A percentile compares a stretch with the other conserved stretches of the same genome.
These are phyloP conservation scores for Smittia aterrima DNA, from an alignment of 2,888 invertebrate species.

Conservation along the genomic window DNA sequence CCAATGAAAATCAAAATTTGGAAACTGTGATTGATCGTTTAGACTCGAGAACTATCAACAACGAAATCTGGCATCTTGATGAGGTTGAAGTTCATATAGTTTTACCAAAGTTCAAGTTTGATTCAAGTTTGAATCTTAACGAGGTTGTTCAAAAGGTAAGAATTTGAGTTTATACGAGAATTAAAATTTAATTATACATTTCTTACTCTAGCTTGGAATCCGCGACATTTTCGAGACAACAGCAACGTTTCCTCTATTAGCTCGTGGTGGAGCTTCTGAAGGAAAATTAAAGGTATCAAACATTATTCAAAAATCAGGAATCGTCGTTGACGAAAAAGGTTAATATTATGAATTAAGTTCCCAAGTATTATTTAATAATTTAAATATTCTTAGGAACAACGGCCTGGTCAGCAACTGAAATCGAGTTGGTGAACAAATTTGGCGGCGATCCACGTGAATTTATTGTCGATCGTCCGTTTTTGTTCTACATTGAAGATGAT, in stretches of 20 bases:
- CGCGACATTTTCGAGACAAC: slow-evolving; percentile 68
- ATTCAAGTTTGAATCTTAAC: slow-evolving; percentile 64
- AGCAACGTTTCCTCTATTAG: slow-evolving; percentile 69
- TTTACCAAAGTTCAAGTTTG: slow-evolving; percentile 74
- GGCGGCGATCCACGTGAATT: slow-evolving; percentile 63
- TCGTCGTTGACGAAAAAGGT: slow-evolving; percentile 71
- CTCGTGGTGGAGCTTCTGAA: slow-evolving; percentile 57
- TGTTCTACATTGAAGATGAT: slow-evolving; percentile 78
- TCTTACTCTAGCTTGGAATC: slow-evolving; percentile 61
- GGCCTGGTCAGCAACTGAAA: slow-evolving; percentile 50
- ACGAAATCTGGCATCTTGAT: slow-evolving; percentile 61
- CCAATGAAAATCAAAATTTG: slow-evolving; percentile 64
- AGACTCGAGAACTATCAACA: slow-evolving; percentile 58
- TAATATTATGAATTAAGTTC: not conserved
- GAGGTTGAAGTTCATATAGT: slow-evolving; percentile 61
- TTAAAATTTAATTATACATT: not conserved
- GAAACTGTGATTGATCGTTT: slow-evolving; percentile 60
- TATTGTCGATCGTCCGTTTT: slow-evolving; percentile 70
- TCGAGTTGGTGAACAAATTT: slow-evolving; percentile 71
- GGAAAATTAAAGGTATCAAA: slow-evolving; percentile 64
- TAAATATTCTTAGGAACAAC: slow-evolving; percentile 3
- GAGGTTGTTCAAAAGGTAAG: slow-evolving; percentile 62
- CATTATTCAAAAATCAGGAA: slow-evolving; percentile 71
- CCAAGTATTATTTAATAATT: slow-evolving; percentile 63
- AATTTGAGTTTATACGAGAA: not conserved